Percentiles rank a stretch among this genome's conserved stretches.
phyloP scores from a whole-genome alignment of 1,140 invertebrate genomes.

The Drosophila punjabiensis region DNA sequence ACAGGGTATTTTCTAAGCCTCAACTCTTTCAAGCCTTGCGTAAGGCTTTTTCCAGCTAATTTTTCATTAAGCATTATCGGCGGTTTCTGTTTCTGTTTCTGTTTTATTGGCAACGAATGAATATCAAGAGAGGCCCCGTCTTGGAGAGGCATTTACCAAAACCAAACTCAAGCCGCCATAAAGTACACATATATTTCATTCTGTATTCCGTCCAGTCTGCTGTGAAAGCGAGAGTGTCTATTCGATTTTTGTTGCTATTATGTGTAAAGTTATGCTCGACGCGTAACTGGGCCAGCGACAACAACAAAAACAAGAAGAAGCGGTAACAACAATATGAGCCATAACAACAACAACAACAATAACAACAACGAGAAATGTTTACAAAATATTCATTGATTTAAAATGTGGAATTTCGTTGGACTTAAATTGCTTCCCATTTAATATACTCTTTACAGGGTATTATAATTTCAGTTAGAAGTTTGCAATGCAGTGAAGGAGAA shows the following conservation, averaged over 20 bases:
- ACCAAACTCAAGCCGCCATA: background rate
- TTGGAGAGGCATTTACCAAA: constrained; percentile 29
- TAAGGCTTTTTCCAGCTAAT: constrained; percentile 12
- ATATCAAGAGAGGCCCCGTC: constrained; percentile 26
- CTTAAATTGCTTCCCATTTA: constrained; percentile 43
- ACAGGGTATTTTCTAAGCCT: background rate
- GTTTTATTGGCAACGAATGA: constrained; percentile 40
- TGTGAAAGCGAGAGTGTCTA: constrained; percentile 76
- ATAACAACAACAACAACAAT: background rate
- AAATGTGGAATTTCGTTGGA: constrained; percentile 49
- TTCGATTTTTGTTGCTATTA: constrained; percentile 42
- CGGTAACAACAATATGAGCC: too few species aligned
- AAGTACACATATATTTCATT: constrained; percentile 48
- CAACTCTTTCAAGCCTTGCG: constrained; percentile 9
- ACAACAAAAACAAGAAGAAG: constrained; percentile 11
- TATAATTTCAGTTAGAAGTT: too few species aligned
- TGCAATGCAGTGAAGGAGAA: too few species aligned
- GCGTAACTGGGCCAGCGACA: constrained; percentile 55
- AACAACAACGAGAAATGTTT: constrained; percentile 60
- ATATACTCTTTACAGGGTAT: background rate
- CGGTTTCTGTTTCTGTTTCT: constrained; percentile 29
- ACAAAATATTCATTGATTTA: constrained; percentile 78
- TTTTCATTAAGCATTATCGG: constrained; percentile 27
- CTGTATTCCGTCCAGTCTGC: constrained; percentile 65
- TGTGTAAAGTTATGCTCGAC: constrained; percentile 56